Percentiles rank a stretch among this genome's conserved stretches.
Conservation (phyloP, 2,888 invertebrate species). For the Nasonia oneida region DNA sequence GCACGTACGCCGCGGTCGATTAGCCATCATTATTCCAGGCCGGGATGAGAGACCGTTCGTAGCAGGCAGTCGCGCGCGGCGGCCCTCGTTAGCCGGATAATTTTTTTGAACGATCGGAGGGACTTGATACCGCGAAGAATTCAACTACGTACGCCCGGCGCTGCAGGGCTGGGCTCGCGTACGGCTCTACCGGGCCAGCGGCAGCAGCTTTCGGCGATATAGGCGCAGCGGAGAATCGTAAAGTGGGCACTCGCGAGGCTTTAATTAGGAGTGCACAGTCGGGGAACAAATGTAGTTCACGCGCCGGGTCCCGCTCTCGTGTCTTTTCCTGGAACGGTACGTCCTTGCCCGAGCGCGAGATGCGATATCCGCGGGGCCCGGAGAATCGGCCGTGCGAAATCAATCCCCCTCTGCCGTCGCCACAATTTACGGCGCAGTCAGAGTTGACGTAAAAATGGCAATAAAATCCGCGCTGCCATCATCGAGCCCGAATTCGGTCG, state of each 20-base stretch:
- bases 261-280: conserved; percentile 41
- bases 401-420: not conserved
- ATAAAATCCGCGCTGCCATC: not conserved
- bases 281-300: conserved; percentile 16
- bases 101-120: conserved; percentile 62
- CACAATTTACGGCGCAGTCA: not conserved
- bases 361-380: not conserved
- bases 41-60: not conserved
- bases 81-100: conserved; percentile 61
- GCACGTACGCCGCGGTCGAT: conserved; percentile 62
- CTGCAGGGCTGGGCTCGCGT: not conserved
- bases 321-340: not conserved
- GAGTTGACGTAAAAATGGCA: not conserved
- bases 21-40: conserved; percentile 62
- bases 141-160: conserved; percentile 17
- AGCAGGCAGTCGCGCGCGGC: not conserved
- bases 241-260: conserved; percentile 19
- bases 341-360: not conserved
- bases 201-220: conserved; percentile 35
- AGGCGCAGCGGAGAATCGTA: conserved; percentile 46
- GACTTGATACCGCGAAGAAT: conserved; percentile 46
- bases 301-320: not conserved
- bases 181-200: not conserved
- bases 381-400: not conserved
- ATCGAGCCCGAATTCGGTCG: not conserved